These are phyloP conservation scores for Lophotis ruficrista DNA, from an alignment of 2,113 vertebrate species.

Conservation along the genomic window DNA sequence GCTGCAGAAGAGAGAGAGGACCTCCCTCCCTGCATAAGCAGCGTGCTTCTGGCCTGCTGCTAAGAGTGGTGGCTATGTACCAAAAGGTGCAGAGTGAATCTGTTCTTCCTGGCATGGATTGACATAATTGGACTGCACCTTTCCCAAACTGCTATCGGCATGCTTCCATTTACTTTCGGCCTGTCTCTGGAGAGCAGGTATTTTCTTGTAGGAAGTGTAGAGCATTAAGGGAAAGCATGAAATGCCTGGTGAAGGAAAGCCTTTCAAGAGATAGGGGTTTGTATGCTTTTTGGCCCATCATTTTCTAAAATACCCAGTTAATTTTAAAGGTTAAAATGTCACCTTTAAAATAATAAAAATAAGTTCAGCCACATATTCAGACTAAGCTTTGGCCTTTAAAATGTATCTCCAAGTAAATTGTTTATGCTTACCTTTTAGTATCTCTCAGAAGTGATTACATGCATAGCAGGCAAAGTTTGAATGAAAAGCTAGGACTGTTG, in stretches of 20 bases:
- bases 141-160: background rate
- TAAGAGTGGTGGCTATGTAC: background rate
- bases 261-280: background rate
- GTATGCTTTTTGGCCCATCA: background rate
- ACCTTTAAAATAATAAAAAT: too few species aligned
- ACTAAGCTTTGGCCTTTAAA: background rate
- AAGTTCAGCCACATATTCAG: background rate
- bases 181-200: background rate
- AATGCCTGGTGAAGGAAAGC: background rate
- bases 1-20: background rate
- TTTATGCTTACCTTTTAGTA: conserved; percentile 25
- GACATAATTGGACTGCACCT: background rate
- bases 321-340: conserved; percentile 26
- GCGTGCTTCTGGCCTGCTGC: background rate
- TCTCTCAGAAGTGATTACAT: background rate
- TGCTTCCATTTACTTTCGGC: background rate
- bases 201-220: background rate
- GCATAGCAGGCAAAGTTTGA: background rate
- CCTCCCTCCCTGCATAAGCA: background rate
- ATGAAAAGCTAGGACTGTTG: background rate
- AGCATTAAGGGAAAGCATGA: background rate
- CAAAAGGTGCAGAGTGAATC: background rate
- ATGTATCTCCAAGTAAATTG: background rate
- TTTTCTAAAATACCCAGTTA: background rate
- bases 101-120: background rate